Conservation (phyloP, 2,113 vertebrate genomes). For the Rhynchomys soricoides region DNA sequence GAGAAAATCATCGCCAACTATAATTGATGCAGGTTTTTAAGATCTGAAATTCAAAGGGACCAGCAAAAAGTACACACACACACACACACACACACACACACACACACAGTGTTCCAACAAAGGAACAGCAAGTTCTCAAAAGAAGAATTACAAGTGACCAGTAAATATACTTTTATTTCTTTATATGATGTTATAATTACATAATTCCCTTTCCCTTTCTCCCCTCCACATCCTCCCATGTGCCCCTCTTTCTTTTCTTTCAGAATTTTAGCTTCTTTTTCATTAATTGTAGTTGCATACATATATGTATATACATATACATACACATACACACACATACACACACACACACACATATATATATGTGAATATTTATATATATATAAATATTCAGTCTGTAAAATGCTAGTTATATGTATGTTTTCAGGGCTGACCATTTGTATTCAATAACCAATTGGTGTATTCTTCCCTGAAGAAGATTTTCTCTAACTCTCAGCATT, state of each 20-base stretch:
- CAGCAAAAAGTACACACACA: background rate
- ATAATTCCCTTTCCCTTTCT: background rate
- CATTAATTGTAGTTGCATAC: background rate
- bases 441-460: background rate
- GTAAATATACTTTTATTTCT: background rate
- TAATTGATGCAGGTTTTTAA: background rate
- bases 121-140: background rate
- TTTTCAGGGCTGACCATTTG: background rate
- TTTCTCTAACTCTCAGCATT: background rate
- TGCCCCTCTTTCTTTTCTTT: background rate
- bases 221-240: too few relatives aligned
- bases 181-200: background rate
- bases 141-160: background rate
- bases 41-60: background rate
- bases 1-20: background rate
- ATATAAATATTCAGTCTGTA: background rate
- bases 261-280: background rate
- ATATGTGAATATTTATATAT: too few relatives aligned
- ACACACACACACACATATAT: too few relatives aligned
- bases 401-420: background rate
- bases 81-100: background rate
- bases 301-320: background rate
- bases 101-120: background rate
- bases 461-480: background rate
- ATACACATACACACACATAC: too few relatives aligned